Evolutionary conservation across 1,140 invertebrate species (phyloP), one percentile per base, ranked within the genome.

Genomic region (Zaprionus kolodkinae): DNA sequence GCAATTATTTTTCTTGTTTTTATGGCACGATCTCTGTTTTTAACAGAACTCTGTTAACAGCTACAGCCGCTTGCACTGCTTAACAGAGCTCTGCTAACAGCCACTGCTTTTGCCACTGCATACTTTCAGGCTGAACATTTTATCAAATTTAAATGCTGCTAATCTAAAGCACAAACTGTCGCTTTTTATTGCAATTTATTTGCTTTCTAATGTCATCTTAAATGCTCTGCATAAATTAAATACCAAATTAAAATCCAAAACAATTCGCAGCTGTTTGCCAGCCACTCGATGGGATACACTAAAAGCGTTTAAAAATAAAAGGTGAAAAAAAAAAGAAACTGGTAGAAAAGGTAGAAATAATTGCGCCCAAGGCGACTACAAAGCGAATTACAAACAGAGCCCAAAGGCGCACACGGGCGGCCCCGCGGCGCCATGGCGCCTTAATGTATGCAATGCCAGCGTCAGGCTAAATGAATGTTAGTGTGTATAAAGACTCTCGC

Each of bases 371-470:
- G 85, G 84, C 85, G 84, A 84, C 84, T 88, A 87, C 85, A 81
- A 88, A 88, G 80, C 85, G 84, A 89, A 88, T 89, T 88, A 88
- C 85, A 90, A 81, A 86, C 81, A 86, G 81, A 84, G 81, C 76
- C 72, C 80, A 79, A 80, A 48, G 73, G 84, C 77, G 25, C 59
- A 38, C 59, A 38, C 59, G 38, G 69, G 66, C 80, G 56, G 63
- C 45, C 72, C 70, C 43, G 60, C 35, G 55, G 63, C 75, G 68
- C 73, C 65, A 73, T 15, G 57, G 62, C 64, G 66, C 59, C 74
- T 57, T 81, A 89, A 88, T 88, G 72, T 88, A 88, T 88, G 85
- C 84, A 87, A 67, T 50, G 62, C 43, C 78, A 71, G 72, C 81
- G 66, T 56, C 66, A 68, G 82, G 71, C 81, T 78, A 88, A 88